phyloP scores from a whole-genome alignment of 2,113 vertebrate species.

The Microtus richardsoni region DNA sequence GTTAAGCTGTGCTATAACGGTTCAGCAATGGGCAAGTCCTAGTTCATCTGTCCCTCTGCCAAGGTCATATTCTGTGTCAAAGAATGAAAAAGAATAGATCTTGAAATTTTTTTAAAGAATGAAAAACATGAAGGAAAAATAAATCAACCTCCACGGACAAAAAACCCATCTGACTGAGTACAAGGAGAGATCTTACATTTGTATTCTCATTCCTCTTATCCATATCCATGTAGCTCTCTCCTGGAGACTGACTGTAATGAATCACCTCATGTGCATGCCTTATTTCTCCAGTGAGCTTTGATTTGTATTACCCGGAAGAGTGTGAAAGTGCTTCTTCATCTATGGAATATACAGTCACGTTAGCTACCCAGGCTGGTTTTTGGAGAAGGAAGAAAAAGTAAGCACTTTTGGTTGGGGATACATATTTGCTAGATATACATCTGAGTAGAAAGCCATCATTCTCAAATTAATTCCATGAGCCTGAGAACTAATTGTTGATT shows the following conservation, averaged over 20 bases:
- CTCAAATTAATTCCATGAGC: neutral
- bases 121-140: neutral
- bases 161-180: neutral
- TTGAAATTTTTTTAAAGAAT: neutral
- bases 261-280: neutral
- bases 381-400: neutral
- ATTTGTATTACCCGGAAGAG: neutral
- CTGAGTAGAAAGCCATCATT: neutral
- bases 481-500: no score
- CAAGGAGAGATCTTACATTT: neutral
- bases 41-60: slow-evolving; percentile 30
- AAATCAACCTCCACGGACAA: neutral
- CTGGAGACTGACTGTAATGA: neutral
- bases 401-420: neutral
- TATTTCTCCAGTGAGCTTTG: neutral
- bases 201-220: neutral
- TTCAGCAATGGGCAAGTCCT: slow-evolving; percentile 41
- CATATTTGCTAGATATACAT: neutral
- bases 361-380: neutral
- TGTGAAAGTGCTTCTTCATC: neutral
- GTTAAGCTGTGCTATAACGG: slow-evolving; percentile 46
- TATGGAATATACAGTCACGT: neutral
- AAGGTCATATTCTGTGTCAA: slow-evolving; percentile 67
- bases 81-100: slow-evolving; percentile 10
- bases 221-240: neutral